These are phyloP conservation scores for Glossosoma conforme DNA, from an alignment of 1,140 invertebrate species.

Conservation along the genomic window DNA sequence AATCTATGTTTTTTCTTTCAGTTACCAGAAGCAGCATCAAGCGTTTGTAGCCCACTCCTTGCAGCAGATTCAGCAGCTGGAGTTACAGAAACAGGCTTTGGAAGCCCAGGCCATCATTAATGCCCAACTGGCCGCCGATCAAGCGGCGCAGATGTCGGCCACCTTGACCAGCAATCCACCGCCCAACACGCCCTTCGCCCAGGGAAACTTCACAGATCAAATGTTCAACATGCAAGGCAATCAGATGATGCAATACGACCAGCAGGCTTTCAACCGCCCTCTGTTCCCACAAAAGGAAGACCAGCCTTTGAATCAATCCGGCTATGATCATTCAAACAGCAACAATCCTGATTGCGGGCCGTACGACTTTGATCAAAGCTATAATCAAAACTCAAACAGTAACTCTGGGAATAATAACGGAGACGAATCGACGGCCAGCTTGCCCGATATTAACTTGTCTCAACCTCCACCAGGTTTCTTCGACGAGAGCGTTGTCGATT, in stretches of 20 bases:
- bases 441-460: conserved; percentile 49
- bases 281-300: not conserved
- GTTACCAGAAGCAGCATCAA: conserved; percentile 90
- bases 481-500: conserved; percentile 35
- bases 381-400: conserved; percentile 15
- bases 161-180: conserved; percentile 1
- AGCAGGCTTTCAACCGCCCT: no score
- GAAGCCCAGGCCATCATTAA: conserved; percentile 55
- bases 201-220: conserved; percentile 21
- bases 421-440: conserved; percentile 40
- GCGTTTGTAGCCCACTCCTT: conserved; percentile 88
- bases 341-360: conserved; percentile 34
- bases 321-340: conserved; percentile 39
- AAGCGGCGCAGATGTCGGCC: conserved; percentile 17
- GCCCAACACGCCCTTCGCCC: conserved; percentile 11
- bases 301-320: conserved; percentile 27
- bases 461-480: conserved; percentile 56
- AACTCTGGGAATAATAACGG: conserved; percentile 35
- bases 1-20: conserved; percentile 33
- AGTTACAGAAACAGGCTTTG: conserved; percentile 72
- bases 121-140: conserved; percentile 32
- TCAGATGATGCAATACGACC: conserved; percentile 9
- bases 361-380: conserved; percentile 24
- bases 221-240: conserved; percentile 11
- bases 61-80: conserved; percentile 79